These are phyloP conservation scores for Gymnopithys bicolor DNA, from an alignment of 2,797 vertebrate species.

Conservation along the genomic window DNA sequence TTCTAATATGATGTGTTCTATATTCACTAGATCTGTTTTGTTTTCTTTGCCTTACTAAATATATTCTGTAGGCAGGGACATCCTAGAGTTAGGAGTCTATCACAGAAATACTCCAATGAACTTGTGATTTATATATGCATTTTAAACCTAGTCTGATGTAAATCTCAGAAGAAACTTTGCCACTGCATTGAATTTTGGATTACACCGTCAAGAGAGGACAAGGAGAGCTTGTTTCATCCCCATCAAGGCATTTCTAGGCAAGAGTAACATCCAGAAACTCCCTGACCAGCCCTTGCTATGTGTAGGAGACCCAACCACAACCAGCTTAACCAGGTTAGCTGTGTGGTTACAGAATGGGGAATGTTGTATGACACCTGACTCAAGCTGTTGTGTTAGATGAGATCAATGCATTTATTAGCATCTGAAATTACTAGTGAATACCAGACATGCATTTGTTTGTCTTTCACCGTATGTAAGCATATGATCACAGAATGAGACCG, in stretches of 20 bases:
- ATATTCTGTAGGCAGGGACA: neutral
- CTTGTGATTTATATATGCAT: neutral
- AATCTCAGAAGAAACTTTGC: neutral
- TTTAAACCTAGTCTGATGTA: neutral
- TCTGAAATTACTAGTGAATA: neutral
- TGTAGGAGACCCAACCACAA: neutral
- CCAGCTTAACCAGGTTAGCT: neutral
- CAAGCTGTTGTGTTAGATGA: accelerated
- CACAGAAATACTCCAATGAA: neutral
- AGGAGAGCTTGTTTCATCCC: neutral
- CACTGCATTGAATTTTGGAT: neutral
- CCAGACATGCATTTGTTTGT: neutral
- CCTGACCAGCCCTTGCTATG: neutral
- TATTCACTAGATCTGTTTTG: neutral
- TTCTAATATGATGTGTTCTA: neutral
- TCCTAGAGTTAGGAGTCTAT: neutral
- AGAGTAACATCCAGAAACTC: neutral
- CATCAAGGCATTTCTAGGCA: neutral
- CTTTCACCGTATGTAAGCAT: neutral
- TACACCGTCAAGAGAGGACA: neutral
- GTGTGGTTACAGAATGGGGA: neutral
- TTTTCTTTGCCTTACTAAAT: neutral
- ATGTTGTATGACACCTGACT: neutral
- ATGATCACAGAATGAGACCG: neutral
- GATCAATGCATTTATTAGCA: neutral